Evolutionary conservation across 2,888 invertebrate genomes (phyloP).

Genomic region (Nephrotoma guestfalica): DNA sequence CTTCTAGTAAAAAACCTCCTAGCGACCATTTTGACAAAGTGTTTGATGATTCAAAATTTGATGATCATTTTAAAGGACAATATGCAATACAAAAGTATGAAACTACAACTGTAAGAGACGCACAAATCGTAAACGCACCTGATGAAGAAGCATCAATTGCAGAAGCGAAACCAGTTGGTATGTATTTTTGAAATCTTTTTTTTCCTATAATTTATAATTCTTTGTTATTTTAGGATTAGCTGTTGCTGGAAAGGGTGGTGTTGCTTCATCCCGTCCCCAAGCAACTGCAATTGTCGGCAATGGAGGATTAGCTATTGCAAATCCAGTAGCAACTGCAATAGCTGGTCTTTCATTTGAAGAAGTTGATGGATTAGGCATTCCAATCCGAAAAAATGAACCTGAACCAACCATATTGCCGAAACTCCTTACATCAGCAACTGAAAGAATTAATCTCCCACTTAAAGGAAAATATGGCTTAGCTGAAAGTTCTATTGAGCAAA

Average conservation of each 20-base stretch:
- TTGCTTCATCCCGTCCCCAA: slow-evolving; percentile 55
- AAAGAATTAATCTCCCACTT: neutral
- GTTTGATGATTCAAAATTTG: neutral
- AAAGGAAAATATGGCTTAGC: slow-evolving; percentile 10
- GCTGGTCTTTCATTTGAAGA: slow-evolving; percentile 44
- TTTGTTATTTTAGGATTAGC: slow-evolving; percentile 39
- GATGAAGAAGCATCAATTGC: slow-evolving; percentile 49
- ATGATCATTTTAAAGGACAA: neutral
- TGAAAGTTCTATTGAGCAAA: neutral
- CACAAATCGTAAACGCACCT: slow-evolving; percentile 36
- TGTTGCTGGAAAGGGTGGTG: slow-evolving; percentile 47
- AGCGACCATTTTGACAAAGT: slow-evolving; percentile 14
- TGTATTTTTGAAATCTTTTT: slow-evolving; percentile 16
- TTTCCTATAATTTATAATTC: neutral
- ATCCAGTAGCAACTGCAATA: slow-evolving; percentile 58
- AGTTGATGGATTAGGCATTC: slow-evolving; percentile 26
- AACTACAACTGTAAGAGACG: slow-evolving; percentile 26
- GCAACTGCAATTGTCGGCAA: slow-evolving; percentile 57
- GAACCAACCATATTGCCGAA: neutral
- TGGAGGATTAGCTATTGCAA: slow-evolving; percentile 52
- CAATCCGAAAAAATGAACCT: slow-evolving; percentile 18
- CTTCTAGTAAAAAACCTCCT: slow-evolving; percentile 2
- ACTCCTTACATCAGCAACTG: neutral
- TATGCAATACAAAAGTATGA: slow-evolving; percentile 16
- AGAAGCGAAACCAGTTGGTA: slow-evolving; percentile 60